Percentiles rank a stretch among this genome's conserved stretches.
Conservation (phyloP, 2,888 invertebrate species). For the Drosophila prostipennis region DNA sequence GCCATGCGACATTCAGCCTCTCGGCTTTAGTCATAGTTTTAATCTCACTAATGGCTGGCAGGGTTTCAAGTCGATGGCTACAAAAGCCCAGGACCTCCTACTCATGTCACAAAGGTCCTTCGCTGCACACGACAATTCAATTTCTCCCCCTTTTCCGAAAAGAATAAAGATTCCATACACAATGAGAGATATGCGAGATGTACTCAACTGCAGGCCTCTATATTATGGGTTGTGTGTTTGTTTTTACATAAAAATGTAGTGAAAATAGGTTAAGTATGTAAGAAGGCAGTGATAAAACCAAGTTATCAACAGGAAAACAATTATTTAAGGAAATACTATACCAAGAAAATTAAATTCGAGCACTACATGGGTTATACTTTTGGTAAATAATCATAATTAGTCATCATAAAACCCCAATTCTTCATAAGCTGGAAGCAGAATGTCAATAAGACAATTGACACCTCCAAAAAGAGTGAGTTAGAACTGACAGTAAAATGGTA, state of each 20-base stretch:
- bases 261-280: neutral
- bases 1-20: constrained; percentile 57
- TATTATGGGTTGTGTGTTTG: neutral
- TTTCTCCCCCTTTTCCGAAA: neutral
- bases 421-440: neutral
- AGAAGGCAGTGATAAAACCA: too few relatives aligned
- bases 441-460: constrained; percentile 2
- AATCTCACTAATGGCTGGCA: constrained; percentile 74
- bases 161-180: neutral
- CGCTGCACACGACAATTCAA: constrained; percentile 30
- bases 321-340: too few relatives aligned
- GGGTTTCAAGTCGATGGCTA: constrained; percentile 34
- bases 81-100: constrained; percentile 7
- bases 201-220: neutral
- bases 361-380: too few relatives aligned
- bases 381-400: neutral
- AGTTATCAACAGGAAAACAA: too few relatives aligned
- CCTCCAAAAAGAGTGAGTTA: neutral
- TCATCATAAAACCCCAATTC: neutral
- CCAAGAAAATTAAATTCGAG: too few relatives aligned
- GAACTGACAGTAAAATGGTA: neutral
- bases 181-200: constrained; percentile 1
- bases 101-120: constrained; percentile 43
- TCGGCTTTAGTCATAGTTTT: constrained; percentile 76
- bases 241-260: neutral